Percentiles rank a stretch among this genome's conserved stretches.
These are phyloP conservation scores for Drosophila kurseongensis DNA, from an alignment of 1,140 invertebrate genomes.

Conservation along the genomic window DNA sequence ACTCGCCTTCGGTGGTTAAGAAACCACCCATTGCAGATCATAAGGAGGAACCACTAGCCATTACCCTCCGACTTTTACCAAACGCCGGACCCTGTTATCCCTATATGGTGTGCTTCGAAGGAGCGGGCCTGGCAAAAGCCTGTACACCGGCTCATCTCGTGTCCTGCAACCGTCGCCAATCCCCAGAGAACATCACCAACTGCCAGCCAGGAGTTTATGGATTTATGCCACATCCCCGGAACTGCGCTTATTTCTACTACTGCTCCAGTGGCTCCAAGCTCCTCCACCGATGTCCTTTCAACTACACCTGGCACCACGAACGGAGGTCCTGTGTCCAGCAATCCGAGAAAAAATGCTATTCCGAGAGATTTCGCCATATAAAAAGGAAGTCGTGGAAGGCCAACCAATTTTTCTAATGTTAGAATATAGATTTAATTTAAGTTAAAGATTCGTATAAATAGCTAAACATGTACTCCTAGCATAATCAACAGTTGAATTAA, in stretches of 20 bases:
- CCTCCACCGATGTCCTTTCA: constrained; percentile 49
- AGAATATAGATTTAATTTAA: constrained; percentile 49
- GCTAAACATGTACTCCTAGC: constrained; percentile 47
- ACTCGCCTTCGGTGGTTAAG: not conserved
- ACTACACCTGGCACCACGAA: constrained; percentile 58
- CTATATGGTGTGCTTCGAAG: constrained; percentile 57
- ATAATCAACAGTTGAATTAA: constrained; percentile 50
- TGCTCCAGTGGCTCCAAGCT: constrained; percentile 58
- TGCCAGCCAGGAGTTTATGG: constrained; percentile 55
- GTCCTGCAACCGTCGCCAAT: constrained; percentile 35
- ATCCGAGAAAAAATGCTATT: constrained; percentile 33
- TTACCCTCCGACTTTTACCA: constrained; percentile 28
- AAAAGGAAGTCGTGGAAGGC: not conserved
- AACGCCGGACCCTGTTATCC: constrained; percentile 34
- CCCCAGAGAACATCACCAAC: constrained; percentile 8
- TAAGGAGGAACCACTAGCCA: constrained; percentile 16
- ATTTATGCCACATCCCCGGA: constrained; percentile 51
- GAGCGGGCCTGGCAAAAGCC: constrained; percentile 44
- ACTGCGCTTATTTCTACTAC: constrained; percentile 65
- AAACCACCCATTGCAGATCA: not conserved
- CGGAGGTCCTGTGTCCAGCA: constrained; percentile 50
- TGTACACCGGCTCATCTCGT: constrained; percentile 44
- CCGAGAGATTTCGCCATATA: not conserved
- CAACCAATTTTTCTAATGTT: constrained; percentile 16
- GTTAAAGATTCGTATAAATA: constrained; percentile 56